Evolutionary conservation across 2,888 invertebrate genomes (phyloP).

Genomic region (Trachelus stipa): DNA sequence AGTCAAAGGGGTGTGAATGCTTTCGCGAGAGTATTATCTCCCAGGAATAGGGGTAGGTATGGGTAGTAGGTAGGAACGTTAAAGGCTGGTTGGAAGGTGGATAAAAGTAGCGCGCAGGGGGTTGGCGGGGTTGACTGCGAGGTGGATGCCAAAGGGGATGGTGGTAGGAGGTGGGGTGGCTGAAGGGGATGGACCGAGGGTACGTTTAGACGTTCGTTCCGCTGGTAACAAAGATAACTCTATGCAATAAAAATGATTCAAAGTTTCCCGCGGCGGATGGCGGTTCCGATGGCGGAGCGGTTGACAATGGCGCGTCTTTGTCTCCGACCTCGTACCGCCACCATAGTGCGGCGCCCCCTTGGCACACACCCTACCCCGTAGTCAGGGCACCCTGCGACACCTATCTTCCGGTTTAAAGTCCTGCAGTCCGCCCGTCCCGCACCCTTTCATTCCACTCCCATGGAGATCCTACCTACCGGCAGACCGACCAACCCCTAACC

Average conservation of each 20-base stretch:
- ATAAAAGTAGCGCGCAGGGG: constrained; percentile 36
- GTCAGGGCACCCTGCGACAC: constrained; percentile 63
- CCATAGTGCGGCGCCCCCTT: constrained; percentile 36
- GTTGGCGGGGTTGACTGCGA: constrained; percentile 32
- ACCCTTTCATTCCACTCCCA: too few relatives aligned
- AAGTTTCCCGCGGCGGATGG: constrained; percentile 67
- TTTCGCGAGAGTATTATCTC: constrained; percentile 64
- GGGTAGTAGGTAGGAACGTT: constrained; percentile 11
- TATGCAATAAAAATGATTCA: constrained; percentile 68
- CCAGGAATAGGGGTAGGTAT: constrained; percentile 31
- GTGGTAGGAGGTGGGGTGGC: constrained; percentile 27
- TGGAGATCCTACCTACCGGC: too few relatives aligned
- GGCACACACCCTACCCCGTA: constrained; percentile 34
- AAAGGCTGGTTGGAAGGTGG: constrained; percentile 9
- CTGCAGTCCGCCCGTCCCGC: constrained; percentile 32
- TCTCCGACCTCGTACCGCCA: constrained; percentile 50
- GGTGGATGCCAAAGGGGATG: constrained; percentile 21
- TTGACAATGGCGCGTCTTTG: constrained; percentile 67
- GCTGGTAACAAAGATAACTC: constrained; percentile 67
- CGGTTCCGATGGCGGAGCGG: constrained; percentile 66
- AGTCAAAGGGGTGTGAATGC: constrained; percentile 66
- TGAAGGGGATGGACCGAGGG: constrained; percentile 49
- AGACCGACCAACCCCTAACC: too few relatives aligned
- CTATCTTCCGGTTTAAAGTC: constrained; percentile 68
- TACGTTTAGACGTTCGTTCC: constrained; percentile 65